Conservation (phyloP, 1,140 invertebrate species). For the Oryctes rhinoceros region DNA sequence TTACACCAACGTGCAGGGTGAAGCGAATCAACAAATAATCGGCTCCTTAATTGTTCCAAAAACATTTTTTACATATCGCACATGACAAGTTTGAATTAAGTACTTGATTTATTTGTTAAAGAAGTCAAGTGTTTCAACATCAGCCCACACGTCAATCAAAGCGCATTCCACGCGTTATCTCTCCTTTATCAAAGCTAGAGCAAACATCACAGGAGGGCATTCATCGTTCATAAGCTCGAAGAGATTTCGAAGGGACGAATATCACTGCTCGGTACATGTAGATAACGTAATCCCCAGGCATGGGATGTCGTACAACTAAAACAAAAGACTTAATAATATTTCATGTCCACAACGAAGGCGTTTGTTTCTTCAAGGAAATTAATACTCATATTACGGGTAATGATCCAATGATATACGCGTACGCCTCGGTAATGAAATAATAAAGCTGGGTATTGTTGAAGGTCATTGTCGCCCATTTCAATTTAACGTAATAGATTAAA, state of each 20-base stretch:
- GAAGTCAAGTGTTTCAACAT: not conserved
- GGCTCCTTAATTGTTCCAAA: no score
- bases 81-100: not conserved
- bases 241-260: constrained; percentile 17
- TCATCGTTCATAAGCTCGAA: not conserved
- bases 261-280: not conserved
- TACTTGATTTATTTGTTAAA: not conserved
- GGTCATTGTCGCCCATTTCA: constrained; percentile 27
- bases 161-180: not conserved
- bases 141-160: not conserved
- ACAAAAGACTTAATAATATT: constrained; percentile 11
- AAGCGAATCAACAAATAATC: no score
- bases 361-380: not conserved
- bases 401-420: not conserved
- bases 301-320: constrained; percentile 1
- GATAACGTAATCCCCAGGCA: not conserved
- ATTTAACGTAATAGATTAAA: constrained; percentile 21
- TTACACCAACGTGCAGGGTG: no score
- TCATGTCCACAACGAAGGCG: not conserved
- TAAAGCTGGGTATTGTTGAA: constrained; percentile 20
- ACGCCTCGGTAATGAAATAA: constrained; percentile 1
- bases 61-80: no score
- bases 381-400: not conserved
- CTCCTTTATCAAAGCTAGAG: not conserved
- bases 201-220: not conserved